Conservation (phyloP, 2,797 vertebrate species). For the Periparus ater region DNA sequence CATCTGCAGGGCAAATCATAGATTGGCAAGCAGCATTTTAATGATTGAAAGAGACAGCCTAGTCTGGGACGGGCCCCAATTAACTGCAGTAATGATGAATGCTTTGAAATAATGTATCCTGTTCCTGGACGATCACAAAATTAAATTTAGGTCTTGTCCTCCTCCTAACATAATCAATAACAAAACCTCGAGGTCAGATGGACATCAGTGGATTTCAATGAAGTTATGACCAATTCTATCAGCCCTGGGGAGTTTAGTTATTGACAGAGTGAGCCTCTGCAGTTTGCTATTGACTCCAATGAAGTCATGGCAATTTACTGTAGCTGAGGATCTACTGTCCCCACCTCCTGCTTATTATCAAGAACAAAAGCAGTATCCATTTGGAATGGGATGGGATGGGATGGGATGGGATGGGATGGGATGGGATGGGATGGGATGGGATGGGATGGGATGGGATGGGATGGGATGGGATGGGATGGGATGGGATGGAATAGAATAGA, state of each 20-base stretch:
- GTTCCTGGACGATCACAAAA: constrained; percentile 13
- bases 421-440: background rate
- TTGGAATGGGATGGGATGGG: background rate
- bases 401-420: background rate
- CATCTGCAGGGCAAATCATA: constrained; percentile 53
- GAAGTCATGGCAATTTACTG: constrained; percentile 24
- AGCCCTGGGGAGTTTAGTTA: constrained; percentile 37
- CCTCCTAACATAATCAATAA: constrained; percentile 10
- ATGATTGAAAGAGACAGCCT: constrained; percentile 30
- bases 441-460: background rate
- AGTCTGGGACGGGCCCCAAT: constrained; percentile 2
- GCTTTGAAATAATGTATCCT: constrained; percentile 23
- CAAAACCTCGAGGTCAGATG: constrained; percentile 20
- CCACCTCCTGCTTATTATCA: background rate
- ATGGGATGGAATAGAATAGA: background rate
- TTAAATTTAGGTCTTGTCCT: constrained; percentile 41
- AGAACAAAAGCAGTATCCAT: background rate
- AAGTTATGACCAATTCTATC: background rate
- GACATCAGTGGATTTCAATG: constrained; percentile 30
- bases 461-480: background rate
- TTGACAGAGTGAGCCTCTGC: background rate
- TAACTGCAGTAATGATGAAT: background rate
- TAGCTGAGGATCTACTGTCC: background rate
- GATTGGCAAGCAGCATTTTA: constrained; percentile 24
- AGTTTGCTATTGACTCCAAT: constrained; percentile 19